phyloP scores from a whole-genome alignment of 2,888 invertebrate species.

The Platycheirus albimanus region DNA sequence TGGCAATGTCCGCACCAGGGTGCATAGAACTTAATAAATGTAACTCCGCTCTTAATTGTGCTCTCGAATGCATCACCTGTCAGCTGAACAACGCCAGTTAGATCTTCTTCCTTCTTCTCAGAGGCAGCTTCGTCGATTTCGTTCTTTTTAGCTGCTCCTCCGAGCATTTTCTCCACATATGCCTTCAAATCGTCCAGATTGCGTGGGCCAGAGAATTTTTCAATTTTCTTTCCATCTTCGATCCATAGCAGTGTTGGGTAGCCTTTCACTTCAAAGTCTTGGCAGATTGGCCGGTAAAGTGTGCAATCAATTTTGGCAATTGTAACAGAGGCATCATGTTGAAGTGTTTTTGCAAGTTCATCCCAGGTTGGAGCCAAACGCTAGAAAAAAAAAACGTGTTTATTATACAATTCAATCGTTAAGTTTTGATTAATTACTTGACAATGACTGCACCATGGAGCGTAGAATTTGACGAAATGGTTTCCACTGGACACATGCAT shows the following conservation, averaged over 20 bases:
- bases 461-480: conserved; percentile 95
- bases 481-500: conserved; percentile 88
- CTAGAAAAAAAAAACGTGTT: conserved; percentile 83
- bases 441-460: conserved; percentile 96
- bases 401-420: conserved; percentile 59
- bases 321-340: conserved; percentile 86
- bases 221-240: conserved; percentile 93
- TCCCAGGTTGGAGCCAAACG: conserved; percentile 93
- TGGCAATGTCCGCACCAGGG: conserved; percentile 97
- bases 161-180: conserved; percentile 89
- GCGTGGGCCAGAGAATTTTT: conserved; percentile 88
- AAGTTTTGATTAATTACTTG: conserved; percentile 84
- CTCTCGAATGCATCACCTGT: conserved; percentile 89
- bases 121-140: conserved; percentile 14
- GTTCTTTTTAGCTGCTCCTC: conserved; percentile 77
- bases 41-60: conserved; percentile 87
- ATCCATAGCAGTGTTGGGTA: conserved; percentile 95
- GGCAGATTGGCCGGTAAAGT: conserved; percentile 88
- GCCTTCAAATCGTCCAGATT: conserved; percentile 87
- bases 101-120: conserved; percentile 76
- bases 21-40: conserved; percentile 94
- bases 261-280: conserved; percentile 91
- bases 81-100: conserved; percentile 81
- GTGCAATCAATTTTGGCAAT: conserved; percentile 95
- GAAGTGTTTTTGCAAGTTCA: conserved; percentile 88